Conservation (phyloP, 2,888 invertebrate species). For the Eupeodes latifasciatus region DNA sequence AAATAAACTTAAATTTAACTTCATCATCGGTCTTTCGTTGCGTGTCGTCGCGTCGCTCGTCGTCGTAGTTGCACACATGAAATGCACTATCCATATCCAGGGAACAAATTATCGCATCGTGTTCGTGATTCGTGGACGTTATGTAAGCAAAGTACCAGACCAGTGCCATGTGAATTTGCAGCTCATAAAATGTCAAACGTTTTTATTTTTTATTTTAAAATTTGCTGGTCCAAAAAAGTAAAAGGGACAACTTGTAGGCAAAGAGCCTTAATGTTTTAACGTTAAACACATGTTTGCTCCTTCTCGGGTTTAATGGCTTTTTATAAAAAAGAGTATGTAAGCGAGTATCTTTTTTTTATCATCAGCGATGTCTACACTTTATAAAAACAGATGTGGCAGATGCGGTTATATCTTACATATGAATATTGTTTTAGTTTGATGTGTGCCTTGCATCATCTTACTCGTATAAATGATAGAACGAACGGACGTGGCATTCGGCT, state of each 20-base stretch:
- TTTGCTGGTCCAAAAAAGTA: neutral
- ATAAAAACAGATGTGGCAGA: conserved; percentile 56
- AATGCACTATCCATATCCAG: conserved; percentile 4
- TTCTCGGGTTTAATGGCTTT: conserved; percentile 36
- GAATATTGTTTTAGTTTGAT: conserved; percentile 40
- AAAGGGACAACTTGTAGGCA: conserved; percentile 51
- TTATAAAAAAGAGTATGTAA: conserved; percentile 1
- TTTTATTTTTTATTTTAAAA: conserved; percentile 35
- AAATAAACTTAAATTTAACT: conserved; percentile 16
- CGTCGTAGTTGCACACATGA: neutral
- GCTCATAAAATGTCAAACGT: conserved; percentile 65
- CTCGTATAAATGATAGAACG: conserved; percentile 23
- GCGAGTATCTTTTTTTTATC: neutral
- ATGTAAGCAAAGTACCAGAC: neutral
- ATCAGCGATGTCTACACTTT: neutral
- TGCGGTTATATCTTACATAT: conserved; percentile 44
- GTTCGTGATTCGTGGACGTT: conserved; percentile 33
- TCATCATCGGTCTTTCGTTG: neutral
- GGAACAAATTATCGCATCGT: conserved; percentile 32
- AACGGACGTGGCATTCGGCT: conserved; percentile 62
- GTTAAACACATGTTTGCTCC: conserved; percentile 57
- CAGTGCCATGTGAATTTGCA: conserved; percentile 48
- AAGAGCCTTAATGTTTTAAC: conserved; percentile 45
- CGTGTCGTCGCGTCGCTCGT: too few relatives aligned
- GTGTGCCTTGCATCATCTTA: conserved; percentile 46